Evolutionary conservation across 1,140 invertebrate species (phyloP), one percentile per base, ranked within the genome.

Genomic region (Monomorium pharaonis): DNA sequence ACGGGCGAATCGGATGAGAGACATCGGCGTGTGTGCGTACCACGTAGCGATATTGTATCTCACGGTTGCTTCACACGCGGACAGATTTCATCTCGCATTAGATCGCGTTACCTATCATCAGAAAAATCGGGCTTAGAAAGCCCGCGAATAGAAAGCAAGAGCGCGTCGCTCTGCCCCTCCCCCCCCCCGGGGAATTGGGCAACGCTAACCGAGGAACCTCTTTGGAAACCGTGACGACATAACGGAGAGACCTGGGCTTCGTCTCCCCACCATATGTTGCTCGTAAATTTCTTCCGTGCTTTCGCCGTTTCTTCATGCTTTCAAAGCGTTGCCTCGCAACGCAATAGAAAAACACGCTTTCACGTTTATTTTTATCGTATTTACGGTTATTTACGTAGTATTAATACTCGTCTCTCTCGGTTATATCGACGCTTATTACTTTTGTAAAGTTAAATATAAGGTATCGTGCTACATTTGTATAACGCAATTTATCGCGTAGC

Each of bases 71-170:
- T 90, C 86, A 89, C 86, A 81, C 89, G 60, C 58, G 65, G 47
- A 27, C 77, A 85, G 83, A 91, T 91, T 85, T 83, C 86, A 67
- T 92, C 44, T 37, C 89, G 72, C 62, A 86, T 91, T 89, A 91
- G 62, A 80, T 90, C 86, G n/a, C n/a, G 84, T 90, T 75, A 87
- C 67, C 75, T 86, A 33, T 58, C 80, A 33, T n/a, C n/a, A n/a
- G n/a, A 24, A 81, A 90, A 89, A 77, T 67, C 84, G 88, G 70
- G 86, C 70, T 37, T 37, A 37, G 7, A 37, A 7, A 37, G 37
- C 4, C n/a, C 70, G 4, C 12, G 54, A 30, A 56, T 69, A 60
- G 74, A 74, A 27, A 72, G 30, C 6, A 30, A 84, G 30, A 63
- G 27, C 27, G n/a, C 24, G 3, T 33, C 12, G n/a, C 49, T 65